Percentiles rank a stretch among this genome's conserved stretches.
Conservation (phyloP, 2,113 vertebrate species). For the Fulmarus glacialis region DNA sequence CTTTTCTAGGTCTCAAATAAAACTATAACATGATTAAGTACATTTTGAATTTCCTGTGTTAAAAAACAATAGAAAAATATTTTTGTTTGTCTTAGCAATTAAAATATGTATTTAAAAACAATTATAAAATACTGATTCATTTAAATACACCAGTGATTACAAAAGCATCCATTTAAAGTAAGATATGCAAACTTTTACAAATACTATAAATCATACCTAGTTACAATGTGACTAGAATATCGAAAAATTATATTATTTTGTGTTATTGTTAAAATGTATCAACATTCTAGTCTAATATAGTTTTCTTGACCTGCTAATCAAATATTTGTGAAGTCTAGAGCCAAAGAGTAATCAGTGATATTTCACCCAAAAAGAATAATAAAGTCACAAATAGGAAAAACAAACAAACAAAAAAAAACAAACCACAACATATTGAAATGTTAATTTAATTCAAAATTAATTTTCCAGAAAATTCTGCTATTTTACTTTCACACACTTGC, state of each 20-base stretch:
- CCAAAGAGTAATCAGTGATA: not conserved
- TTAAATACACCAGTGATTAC: not conserved
- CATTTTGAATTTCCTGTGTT: not conserved
- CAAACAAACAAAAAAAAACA: no score
- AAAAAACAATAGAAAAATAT: not conserved
- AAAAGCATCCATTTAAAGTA: not conserved
- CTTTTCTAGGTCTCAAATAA: not conserved
- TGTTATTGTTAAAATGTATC: not conserved
- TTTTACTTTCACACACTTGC: not conserved
- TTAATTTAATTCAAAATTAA: not conserved
- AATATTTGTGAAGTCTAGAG: not conserved
- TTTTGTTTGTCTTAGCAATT: not conserved
- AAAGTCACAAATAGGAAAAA: not conserved
- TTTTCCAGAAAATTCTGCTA: not conserved
- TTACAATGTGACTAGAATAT: not conserved
- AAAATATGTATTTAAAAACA: not conserved
- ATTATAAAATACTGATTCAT: not conserved
- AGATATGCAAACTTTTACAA: not conserved
- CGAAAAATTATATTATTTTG: not conserved
- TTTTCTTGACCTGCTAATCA: not conserved
- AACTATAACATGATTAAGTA: not conserved
- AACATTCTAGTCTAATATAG: not conserved
- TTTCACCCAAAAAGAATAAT: not conserved
- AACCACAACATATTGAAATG: not conserved
- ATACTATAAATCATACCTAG: not conserved